phyloP scores from a whole-genome alignment of 2,797 vertebrate species.

The Scleropages formosus region DNA sequence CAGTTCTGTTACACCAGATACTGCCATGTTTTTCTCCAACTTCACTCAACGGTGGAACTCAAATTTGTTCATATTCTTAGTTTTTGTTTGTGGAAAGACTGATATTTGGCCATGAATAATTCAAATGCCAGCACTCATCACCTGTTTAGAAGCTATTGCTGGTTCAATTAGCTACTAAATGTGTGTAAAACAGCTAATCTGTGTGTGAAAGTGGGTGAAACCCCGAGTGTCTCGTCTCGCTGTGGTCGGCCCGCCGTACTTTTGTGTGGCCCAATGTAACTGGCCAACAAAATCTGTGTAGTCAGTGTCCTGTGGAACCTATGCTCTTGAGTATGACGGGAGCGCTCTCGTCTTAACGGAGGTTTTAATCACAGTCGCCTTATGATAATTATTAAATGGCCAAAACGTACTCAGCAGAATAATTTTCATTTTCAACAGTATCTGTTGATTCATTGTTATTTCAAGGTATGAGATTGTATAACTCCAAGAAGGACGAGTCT shows the following conservation, averaged over 20 bases:
- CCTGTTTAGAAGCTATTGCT: not conserved
- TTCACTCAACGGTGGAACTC: no score
- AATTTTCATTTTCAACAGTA: conserved; percentile 11
- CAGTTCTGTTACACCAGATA: no score
- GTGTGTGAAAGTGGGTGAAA: not conserved
- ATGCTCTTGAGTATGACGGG: not conserved
- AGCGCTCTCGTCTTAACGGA: not conserved
- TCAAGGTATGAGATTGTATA: not conserved
- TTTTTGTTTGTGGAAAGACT: not conserved
- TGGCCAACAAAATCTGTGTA: not conserved
- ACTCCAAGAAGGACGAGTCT: conserved; percentile 4
- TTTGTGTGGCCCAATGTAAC: not conserved
- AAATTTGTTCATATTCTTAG: not conserved
- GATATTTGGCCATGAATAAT: not conserved
- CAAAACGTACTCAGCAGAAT: not conserved
- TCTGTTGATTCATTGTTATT: conserved; percentile 24
- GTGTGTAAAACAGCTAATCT: not conserved
- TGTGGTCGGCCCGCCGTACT: no score
- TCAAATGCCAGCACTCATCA: no score
- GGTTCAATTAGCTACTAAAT: not conserved
- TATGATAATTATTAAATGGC: not conserved
- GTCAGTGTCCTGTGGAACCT: not conserved
- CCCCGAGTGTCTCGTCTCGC: no score
- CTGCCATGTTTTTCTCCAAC: no score
- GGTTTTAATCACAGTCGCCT: conserved; percentile 8